Conservation (phyloP, 1,140 invertebrate species). For the Ooceraea biroi region DNA sequence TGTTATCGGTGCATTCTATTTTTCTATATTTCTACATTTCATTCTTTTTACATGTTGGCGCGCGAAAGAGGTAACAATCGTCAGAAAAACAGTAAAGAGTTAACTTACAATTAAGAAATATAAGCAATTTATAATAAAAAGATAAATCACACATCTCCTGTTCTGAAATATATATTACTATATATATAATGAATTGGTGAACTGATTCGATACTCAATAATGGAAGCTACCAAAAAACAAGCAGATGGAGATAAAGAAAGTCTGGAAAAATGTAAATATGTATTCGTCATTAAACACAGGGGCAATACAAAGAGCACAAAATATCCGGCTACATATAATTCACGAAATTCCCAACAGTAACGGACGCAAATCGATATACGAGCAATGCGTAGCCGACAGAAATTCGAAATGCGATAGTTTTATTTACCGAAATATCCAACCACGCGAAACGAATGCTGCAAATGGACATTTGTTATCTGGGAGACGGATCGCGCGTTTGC, state of each 20-base stretch:
- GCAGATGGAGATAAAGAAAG: neutral
- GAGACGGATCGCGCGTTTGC: slow-evolving; percentile 18
- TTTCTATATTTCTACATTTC: neutral
- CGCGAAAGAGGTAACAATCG: neutral
- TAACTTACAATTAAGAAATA: neutral
- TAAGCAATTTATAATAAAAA: neutral
- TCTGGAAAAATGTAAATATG: neutral
- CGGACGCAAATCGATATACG: neutral
- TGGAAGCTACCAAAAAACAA: neutral
- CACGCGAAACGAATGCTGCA: neutral
- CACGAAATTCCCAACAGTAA: slow-evolving; percentile 6
- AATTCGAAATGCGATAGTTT: slow-evolving; percentile 9
- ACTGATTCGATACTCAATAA: neutral
- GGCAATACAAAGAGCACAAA: slow-evolving; percentile 4
- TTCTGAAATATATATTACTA: neutral
- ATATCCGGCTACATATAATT: neutral
- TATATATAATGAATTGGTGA: neutral
- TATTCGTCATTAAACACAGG: slow-evolving; percentile 11
- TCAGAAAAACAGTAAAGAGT: neutral
- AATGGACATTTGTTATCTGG: slow-evolving; percentile 14
- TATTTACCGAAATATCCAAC: neutral
- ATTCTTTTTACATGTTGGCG: neutral
- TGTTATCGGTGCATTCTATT: neutral
- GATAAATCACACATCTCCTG: neutral
- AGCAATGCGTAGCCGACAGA: neutral